Conservation (phyloP, 2,888 invertebrate species). For the Dryococelus australis region DNA sequence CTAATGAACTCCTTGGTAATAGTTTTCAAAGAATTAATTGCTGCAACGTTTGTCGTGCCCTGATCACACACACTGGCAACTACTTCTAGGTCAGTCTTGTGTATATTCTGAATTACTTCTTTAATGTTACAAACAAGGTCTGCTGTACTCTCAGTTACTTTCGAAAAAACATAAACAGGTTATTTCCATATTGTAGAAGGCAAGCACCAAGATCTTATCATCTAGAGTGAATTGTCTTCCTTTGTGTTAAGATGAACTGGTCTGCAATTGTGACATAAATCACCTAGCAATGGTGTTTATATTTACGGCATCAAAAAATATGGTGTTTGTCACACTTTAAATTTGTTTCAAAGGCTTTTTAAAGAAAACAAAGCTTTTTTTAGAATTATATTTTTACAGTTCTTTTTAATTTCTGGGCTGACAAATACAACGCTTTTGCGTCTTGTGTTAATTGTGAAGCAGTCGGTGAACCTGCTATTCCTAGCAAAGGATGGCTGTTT, state of each 20-base stretch:
- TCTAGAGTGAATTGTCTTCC: not conserved
- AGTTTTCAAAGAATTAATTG: not conserved
- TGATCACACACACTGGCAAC: conserved; percentile 22
- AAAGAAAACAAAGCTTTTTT: not conserved
- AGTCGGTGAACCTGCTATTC: not conserved
- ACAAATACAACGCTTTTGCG: not conserved
- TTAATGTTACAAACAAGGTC: conserved; percentile 16
- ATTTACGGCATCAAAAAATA: not conserved
- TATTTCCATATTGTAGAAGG: not conserved
- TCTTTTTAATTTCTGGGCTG: not conserved
- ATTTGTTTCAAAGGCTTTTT: not conserved
- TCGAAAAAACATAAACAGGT: conserved; percentile 18
- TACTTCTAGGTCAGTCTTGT: not conserved
- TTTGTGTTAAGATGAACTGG: not conserved
- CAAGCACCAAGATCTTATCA: not conserved
- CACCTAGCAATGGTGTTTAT: not conserved
- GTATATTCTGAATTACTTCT: not conserved
- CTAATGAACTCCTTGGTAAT: not conserved
- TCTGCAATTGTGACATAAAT: not conserved
- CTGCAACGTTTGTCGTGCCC: conserved; percentile 21
- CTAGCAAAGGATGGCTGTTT: not conserved
- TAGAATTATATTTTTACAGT: not conserved
- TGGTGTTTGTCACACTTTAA: not conserved
- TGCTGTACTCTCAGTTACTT: not conserved
- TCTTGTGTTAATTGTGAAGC: not conserved